Evolutionary conservation across 1,140 invertebrate species (phyloP), one percentile per base, ranked within the genome.

Genomic region (Bombus terrestris): DNA sequence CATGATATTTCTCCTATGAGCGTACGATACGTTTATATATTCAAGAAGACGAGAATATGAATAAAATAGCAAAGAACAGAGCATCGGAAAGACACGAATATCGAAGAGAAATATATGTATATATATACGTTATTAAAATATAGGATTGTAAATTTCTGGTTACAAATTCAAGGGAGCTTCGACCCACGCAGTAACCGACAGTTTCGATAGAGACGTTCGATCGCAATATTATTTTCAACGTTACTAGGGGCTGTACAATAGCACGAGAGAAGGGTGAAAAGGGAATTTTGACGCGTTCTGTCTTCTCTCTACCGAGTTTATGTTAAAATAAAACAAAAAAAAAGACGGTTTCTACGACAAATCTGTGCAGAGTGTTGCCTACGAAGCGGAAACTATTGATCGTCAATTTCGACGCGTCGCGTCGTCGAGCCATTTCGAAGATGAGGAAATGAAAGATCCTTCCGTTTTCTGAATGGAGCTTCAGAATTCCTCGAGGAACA

Each of bases 321-420:
- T 77, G 59, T 88, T 75, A n/a, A 62, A 62, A 62, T 62, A 28
- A 66, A 32, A 18, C 15, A 43, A 68, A 62, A 81, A n/a, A 66
- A 47, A 47, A 47, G 6, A 18, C 5, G 47, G 15, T 6, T 47
- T 62, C 28, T 2, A 2, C 28, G 59, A 32, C 59, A 85, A 77
- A 89, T 89, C 83, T 78, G 13, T 66, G n/a, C 35, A 43, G 47
- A 88, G 62, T 39, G 22, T 72, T 53, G 68, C 76, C 66, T 43
- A 78, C 83, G 84, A 85, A 68, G 73, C 68, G 88, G 68, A 22
- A 64, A 66, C 39, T 53, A 80, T 80, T 15, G 87, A 84, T 68
- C 68, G 37, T 41, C 53, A 74, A 86, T 88, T 85, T 81, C 71
- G 71, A 74, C 41, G 15, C 37, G 47, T 22, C 47, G 47, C 18